phyloP scores from a whole-genome alignment of 2,113 vertebrate genomes.

The Ursus arctos region DNA sequence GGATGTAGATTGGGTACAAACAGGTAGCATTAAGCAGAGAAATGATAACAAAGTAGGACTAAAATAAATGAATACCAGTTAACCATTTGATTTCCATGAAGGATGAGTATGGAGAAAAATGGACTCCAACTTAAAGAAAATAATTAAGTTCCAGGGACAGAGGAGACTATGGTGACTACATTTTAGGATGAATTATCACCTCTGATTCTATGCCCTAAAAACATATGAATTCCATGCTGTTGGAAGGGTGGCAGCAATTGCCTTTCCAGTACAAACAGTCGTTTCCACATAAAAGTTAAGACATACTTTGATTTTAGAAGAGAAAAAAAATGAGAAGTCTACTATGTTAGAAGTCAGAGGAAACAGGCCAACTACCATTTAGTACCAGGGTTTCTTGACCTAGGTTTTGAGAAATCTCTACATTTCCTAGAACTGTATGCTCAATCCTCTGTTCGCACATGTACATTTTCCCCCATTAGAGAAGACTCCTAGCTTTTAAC shows the following conservation, averaged over 20 bases:
- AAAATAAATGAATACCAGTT: slow-evolving; percentile 1
- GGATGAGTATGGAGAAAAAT: not conserved
- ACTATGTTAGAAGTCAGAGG: not conserved
- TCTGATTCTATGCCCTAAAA: not conserved
- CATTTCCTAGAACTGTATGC: not conserved
- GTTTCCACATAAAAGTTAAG: not conserved
- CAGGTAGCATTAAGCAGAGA: not conserved
- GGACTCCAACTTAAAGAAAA: not conserved
- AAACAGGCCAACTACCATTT: not conserved
- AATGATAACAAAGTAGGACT: not conserved
- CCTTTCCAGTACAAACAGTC: not conserved
- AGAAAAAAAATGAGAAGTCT: slow-evolving; percentile 34
- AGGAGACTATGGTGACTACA: not conserved
- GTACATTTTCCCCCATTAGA: not conserved
- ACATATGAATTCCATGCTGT: not conserved
- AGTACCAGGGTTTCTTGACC: slow-evolving; percentile 4
- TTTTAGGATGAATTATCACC: not conserved
- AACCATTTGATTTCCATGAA: slow-evolving; percentile 25
- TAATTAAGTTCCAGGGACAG: not conserved
- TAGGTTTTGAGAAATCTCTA: not conserved
- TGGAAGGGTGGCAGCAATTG: not conserved
- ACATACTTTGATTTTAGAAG: slow-evolving; percentile 41
- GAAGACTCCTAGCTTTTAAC: not conserved
- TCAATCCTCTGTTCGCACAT: not conserved
- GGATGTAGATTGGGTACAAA: not conserved